Evolutionary conservation across 2,113 vertebrate genomes (phyloP).

Genomic region (Perca fluviatilis): DNA sequence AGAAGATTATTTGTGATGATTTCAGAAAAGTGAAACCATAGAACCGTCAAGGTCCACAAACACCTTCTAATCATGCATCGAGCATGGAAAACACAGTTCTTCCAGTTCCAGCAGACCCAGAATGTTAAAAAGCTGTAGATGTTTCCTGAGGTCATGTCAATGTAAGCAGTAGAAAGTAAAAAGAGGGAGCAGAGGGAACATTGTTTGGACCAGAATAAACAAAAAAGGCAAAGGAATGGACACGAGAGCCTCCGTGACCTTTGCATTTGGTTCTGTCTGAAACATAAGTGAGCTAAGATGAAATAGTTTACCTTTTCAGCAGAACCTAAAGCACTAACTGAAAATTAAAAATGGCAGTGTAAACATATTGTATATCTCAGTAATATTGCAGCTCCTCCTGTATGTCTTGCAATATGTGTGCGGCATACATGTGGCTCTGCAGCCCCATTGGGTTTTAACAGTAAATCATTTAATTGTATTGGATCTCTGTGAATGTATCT

Average conservation of each 20-base stretch:
- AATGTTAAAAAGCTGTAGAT: not conserved
- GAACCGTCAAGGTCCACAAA: not conserved
- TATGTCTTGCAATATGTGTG: not conserved
- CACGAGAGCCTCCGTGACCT: slow-evolving; percentile 47
- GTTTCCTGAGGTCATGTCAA: not conserved
- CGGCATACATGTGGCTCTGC: slow-evolving; percentile 3
- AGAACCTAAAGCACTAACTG: not conserved
- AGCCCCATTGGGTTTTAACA: slow-evolving; percentile 49
- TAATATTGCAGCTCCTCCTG: not conserved
- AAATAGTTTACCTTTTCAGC: slow-evolving; percentile 35
- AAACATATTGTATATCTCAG: not conserved
- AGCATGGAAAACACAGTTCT: not conserved
- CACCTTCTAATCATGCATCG: not conserved
- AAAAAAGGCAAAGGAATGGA: slow-evolving; percentile 14
- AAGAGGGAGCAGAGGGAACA: not conserved
- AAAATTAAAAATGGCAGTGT: slow-evolving; percentile 19
- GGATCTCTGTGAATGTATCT: slow-evolving; percentile 45
- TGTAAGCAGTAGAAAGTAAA: not conserved
- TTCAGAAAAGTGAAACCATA: slow-evolving; percentile 1
- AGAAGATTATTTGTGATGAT: not conserved
- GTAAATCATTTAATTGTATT: slow-evolving; percentile 66
- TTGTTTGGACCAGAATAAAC: slow-evolving; percentile 19
- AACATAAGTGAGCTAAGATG: slow-evolving; percentile 1
- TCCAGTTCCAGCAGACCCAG: not conserved
- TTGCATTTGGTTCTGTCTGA: slow-evolving; percentile 37